A percentile compares a stretch with the other conserved stretches of the same genome.
Conservation (phyloP, 2,888 invertebrate genomes). For the Lasioglossum pauxillum region DNA sequence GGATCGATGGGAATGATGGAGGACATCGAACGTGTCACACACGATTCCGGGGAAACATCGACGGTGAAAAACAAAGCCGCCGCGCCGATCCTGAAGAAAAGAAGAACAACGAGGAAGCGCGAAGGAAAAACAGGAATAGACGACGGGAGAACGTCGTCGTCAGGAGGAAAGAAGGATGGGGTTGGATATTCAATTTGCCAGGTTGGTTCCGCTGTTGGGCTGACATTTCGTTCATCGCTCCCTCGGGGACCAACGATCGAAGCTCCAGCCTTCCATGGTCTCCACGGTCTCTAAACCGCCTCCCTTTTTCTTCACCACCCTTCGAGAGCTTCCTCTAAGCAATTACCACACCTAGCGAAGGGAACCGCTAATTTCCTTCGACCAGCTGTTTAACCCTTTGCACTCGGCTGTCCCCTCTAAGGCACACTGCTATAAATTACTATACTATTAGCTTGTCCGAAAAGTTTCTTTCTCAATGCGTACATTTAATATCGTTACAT, state of each 20-base stretch:
- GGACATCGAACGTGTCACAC: background rate
- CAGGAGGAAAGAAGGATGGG: constrained; percentile 42
- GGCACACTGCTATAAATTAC: background rate
- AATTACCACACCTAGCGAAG: constrained; percentile 26
- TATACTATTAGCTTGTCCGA: too few relatives aligned
- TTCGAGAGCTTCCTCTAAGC: background rate
- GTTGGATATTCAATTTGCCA: constrained; percentile 78
- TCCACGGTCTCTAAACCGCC: constrained; percentile 58
- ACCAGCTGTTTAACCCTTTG: constrained; percentile 38
- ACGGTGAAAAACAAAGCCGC: background rate
- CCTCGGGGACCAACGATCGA: constrained; percentile 72
- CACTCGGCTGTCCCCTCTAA: background rate
- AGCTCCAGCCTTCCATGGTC: constrained; percentile 59
- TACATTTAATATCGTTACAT: too few relatives aligned
- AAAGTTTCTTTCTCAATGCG: too few relatives aligned
- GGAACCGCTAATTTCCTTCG: constrained; percentile 19
- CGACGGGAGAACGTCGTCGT: constrained; percentile 41
- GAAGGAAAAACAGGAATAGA: background rate
- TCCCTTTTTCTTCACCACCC: background rate
- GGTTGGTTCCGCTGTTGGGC: constrained; percentile 76
- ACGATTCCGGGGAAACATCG: background rate
- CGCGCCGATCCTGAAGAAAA: background rate
- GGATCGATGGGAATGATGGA: background rate
- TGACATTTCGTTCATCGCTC: constrained; percentile 81
- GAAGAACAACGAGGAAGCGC: background rate